Base-by-base conservation (phyloP, 1,140 invertebrate genomes). In the Ostrea denselamellosa region DNA sequence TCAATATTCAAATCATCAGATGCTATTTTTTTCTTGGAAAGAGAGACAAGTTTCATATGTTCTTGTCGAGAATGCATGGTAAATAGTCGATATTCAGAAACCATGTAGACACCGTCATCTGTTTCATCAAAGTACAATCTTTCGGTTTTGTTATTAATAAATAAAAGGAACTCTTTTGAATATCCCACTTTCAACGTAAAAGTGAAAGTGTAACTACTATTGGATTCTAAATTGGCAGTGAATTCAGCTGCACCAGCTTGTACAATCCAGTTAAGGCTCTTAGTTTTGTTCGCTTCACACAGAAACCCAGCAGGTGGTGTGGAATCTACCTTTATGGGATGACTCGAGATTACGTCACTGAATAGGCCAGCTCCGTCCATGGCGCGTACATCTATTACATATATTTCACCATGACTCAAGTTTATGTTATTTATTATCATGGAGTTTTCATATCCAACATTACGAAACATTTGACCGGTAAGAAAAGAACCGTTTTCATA, bases 361-460 rank as follows among this genome's bases (percentile, higher is more conserved):
- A 77, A 14, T 14, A 14, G 22, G 34, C 68, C 68, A 2, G 68
- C 68, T 28, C 9, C 68, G 25, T 77, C 68, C 22, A 28, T 14
- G 28, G 68, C 68, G 3, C 68, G 68, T 28, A 77, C 68, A 77
- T 77, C 68, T 34, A 77, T 77, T 77, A 34, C 25, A 28, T 77
- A 77, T 14, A 4, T 28, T 12, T 34, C 25, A 22, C 68, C 68
- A 5, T 77, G 68, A 14, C 12, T 34, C 14, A 77, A 34, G 28
- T 25, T 12, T 12, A 77, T 77, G 9, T 34, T 14, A 28, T 77
- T 34, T 10, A 77, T 77, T 10, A 77, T 9, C 7, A 77, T 1
- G 9, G 68, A 77, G 14, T 22, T 77, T 34, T 34, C 12, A 77
- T 28, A 77, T 5, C 22, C 25, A 28, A 25, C 3, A 25, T 28